Conservation (phyloP, 2,797 vertebrate species). For the Phrynocephalus guinanensis region DNA sequence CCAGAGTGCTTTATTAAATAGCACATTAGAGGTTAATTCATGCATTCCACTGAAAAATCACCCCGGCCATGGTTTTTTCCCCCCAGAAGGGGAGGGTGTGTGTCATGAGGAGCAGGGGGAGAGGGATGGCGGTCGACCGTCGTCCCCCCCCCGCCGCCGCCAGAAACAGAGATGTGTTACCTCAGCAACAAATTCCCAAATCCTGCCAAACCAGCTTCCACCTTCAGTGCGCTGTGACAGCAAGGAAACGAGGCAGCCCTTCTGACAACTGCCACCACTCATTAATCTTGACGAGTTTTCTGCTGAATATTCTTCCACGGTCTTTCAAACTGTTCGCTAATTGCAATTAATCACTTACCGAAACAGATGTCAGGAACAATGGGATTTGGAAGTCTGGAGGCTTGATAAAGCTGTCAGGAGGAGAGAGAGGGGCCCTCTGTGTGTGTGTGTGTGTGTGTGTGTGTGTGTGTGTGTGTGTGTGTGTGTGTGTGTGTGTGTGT, state of each 20-base stretch:
- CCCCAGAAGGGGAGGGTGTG: constrained; percentile 31
- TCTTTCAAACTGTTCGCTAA: constrained; percentile 96
- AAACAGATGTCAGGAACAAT: constrained; percentile 99
- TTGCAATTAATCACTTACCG: constrained; percentile 99
- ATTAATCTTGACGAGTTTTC: constrained; percentile 97
- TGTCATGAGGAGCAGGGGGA: not conserved
- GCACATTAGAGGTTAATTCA: constrained; percentile 75
- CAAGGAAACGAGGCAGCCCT: constrained; percentile 74
- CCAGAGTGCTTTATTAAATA: constrained; percentile 74
- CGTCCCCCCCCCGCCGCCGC: rapidly evolving
- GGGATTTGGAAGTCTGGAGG: constrained; percentile 83
- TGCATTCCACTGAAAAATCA: constrained; percentile 72
- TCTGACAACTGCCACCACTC: constrained; percentile 89
- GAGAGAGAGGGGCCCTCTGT: constrained; percentile 63
- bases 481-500: constrained; percentile 49
- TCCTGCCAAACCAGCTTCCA: constrained; percentile 52
- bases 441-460: constrained; percentile 41
- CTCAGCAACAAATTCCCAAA: constrained; percentile 10
- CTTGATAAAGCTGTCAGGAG: constrained; percentile 88
- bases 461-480: not conserved
- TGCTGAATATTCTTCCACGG: constrained; percentile 93
- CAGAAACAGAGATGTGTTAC: constrained; percentile 39
- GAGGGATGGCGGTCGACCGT: rapidly evolving
- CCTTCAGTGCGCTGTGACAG: constrained; percentile 46
- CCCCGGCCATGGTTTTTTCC: constrained; percentile 47